These are phyloP conservation scores for Lepus oiostolus DNA, from an alignment of 2,797 vertebrate species.

Conservation along the genomic window DNA sequence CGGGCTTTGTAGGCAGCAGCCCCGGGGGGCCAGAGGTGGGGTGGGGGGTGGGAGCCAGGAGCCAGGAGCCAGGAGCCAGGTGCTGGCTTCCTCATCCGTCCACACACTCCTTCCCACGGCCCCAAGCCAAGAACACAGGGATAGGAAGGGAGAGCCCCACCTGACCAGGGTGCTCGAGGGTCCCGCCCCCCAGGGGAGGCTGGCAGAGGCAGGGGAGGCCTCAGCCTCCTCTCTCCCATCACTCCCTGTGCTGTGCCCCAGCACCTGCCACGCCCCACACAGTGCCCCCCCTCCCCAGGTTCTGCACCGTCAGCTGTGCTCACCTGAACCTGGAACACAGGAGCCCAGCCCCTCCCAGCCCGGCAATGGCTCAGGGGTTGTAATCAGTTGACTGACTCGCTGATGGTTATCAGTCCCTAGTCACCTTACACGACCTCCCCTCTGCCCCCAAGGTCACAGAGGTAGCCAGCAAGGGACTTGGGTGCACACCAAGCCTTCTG, in stretches of 20 bases:
- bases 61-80: not conserved
- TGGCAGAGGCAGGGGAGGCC: not conserved
- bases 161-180: not conserved
- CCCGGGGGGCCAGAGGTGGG: not conserved
- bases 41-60: not conserved
- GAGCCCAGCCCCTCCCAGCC: rapidly evolving
- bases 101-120: not conserved
- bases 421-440: not conserved
- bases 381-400: rapidly evolving
- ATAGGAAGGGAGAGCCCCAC: not conserved
- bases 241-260: not conserved
- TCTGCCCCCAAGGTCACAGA: not conserved
- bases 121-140: not conserved
- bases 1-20: constrained; percentile 35
- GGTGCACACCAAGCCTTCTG: not conserved
- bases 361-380: not conserved
- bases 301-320: no score
- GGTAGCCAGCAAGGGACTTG: not conserved
- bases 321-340: not conserved
- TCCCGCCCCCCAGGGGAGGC: not conserved
- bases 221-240: rapidly evolving
- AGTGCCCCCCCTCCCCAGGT: not conserved
- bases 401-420: not conserved
- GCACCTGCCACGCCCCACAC: no score
- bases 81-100: not conserved